Evolutionary conservation across 2,113 vertebrate genomes (phyloP).

Genomic region (Tenrec ecaudatus): DNA sequence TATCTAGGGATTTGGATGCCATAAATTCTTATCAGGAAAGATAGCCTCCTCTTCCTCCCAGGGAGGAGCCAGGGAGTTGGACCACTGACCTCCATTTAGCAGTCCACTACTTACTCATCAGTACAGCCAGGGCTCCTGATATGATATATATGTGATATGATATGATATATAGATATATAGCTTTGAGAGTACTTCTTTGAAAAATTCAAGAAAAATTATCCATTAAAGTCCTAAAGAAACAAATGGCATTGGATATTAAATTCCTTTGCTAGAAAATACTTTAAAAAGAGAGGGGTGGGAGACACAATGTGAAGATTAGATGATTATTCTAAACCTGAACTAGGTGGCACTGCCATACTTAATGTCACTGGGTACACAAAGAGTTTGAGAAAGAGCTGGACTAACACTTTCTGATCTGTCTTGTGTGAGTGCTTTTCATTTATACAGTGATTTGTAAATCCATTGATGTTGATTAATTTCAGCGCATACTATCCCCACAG

Average conservation of each 20-base stretch:
- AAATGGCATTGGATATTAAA: not conserved
- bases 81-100: too few species aligned
- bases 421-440: constrained; percentile 39
- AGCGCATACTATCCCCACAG: not conserved
- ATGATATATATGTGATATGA: too few species aligned
- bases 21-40: too few species aligned
- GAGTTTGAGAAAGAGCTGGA: not conserved
- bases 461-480: not conserved
- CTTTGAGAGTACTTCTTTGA: constrained; percentile 5
- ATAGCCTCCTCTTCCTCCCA: too few species aligned
- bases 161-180: too few species aligned
- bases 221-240: not conserved
- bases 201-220: constrained; percentile 20
- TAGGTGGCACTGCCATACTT: not conserved
- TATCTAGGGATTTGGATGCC: too few species aligned
- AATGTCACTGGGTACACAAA: not conserved
- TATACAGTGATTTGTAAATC: not conserved
- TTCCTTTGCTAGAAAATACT: not conserved
- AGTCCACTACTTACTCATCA: too few species aligned
- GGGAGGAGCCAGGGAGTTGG: too few species aligned
- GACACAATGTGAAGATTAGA: not conserved
- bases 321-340: not conserved
- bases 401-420: not conserved
- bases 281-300: too few species aligned
- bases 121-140: too few species aligned